Evolutionary conservation across 2,797 vertebrate species (phyloP), one percentile per base, ranked within the genome.

Genomic region (Valencia hispanica): DNA sequence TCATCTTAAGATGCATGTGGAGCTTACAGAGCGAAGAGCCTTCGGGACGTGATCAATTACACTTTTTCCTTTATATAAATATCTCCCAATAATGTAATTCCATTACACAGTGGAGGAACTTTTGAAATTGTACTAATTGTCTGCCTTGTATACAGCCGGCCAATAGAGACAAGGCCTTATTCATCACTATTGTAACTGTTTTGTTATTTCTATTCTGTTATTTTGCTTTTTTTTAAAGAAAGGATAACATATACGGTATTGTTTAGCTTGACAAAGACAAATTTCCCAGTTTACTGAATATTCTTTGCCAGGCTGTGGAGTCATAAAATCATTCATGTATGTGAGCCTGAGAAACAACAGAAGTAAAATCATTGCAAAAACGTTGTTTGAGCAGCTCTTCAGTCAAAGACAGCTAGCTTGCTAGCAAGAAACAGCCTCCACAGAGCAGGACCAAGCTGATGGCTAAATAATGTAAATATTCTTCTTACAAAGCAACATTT

Each of bases 11-110:
- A 88, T 79, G 71, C 90, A 86, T 86, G 84, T 84, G 82, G 82
- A 84, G 88, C 90, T 81, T 53, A 83, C 83, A 79, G 83, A 78
- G 79, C 72, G 79, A 66, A 72, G 36, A 86, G 80, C 85, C 90
- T 86, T 27, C 0, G 91, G 88, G 90, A 89, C 84, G 12, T 86
- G 92, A 91, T 93, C 91, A 84, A 87, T 93, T 93, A 90, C 91
- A 92, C 77, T 55, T 82, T 25, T 85, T 78, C 87, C 87, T 84
- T 81, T 78, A 78, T 78, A 87, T 84, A 84, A 93, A 91, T 85
- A 89, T 88, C 76, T 69, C 18, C 61, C 39, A 65, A 78, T 78
- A 57, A 59, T 47, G 66, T 32, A 51, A 43, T 90, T 92, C 91
- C 86, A 90, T 89, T 59, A 86, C 80, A 74, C 0, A 5, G 45